A percentile compares a stretch with the other conserved stretches of the same genome.
Conservation (phyloP, 2,888 invertebrate genomes). For the Galeopsomyia nigrocyanea region DNA sequence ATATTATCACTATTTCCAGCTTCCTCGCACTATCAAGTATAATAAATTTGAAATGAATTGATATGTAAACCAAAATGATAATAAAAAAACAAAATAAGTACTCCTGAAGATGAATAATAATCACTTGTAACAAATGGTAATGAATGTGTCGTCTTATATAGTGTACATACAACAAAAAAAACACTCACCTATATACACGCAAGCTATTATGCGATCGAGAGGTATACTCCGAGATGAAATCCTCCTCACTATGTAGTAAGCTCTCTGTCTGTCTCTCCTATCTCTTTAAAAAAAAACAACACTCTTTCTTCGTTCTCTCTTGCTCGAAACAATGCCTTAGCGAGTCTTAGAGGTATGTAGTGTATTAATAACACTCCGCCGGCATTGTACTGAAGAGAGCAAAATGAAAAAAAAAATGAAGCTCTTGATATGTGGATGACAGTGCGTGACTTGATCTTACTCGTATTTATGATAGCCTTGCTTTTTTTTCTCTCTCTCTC, state of each 20-base stretch:
- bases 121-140: slow-evolving; percentile 35
- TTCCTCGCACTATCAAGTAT: no score
- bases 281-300: slow-evolving; percentile 18
- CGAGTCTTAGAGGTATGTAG: slow-evolving; percentile 21
- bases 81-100: no score
- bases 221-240: slow-evolving; percentile 39
- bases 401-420: slow-evolving; percentile 23
- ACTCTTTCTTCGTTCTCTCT: no score
- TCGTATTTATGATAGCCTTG: slow-evolving; percentile 25
- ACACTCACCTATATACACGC: slow-evolving; percentile 10
- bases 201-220: slow-evolving; percentile 31
- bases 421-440: slow-evolving; percentile 16
- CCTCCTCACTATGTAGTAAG: slow-evolving; percentile 30
- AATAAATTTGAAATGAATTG: no score
- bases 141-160: slow-evolving; percentile 32
- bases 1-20: no score
- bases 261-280: slow-evolving; percentile 42
- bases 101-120: neutral
- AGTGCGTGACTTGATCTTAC: slow-evolving; percentile 35
- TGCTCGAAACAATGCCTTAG: slow-evolving; percentile 16
- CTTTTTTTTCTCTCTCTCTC: slow-evolving; percentile 9
- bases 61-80: no score
- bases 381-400: slow-evolving; percentile 19
- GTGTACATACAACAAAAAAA: slow-evolving; percentile 1
- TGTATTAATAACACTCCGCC: slow-evolving; percentile 15